Base-by-base conservation (phyloP, 2,797 vertebrate genomes). In the Acanthurus lineatus region DNA sequence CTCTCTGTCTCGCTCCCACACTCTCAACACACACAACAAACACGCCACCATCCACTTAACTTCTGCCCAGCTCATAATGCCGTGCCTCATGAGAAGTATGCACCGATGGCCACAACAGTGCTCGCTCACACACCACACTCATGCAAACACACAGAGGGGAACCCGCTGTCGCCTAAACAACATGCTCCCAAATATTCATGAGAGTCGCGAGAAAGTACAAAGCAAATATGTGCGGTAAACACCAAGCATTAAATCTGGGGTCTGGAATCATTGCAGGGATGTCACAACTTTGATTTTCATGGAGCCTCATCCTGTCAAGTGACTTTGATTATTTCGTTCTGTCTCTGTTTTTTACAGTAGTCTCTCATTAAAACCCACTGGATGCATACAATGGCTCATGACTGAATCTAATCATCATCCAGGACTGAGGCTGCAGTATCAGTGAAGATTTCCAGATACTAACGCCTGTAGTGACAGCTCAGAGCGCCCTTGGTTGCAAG, bases 181-280 rank as follows among this genome's bases (percentile, higher is more conserved):
- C 88, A 83, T 72, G 73, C 85, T 79, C 81, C 76, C 85, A 91
- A 92, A 92, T 92, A 91, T 86, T 88, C 90, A 89, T 86, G 89
- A 90, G 89, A 87, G 82, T 73, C 4, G 42, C 72, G 59, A 67
- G 75, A 85, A 75, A 54, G 73, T 91, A 91, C 89, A 94, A 93
- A 94, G 93, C 88, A 94, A 94, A 78, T 91, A 94, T 93, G 90
- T 91, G 92, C 53, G 91, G 94, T 94, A 77, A 92, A 90, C 81
- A 90, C 78, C 81, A 84, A 71, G 45, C 74, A 87, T 87, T 88
- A 91, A 89, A 89, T 89, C 66, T 79, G 73, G 71, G 81, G 83
- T 80, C 87, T 89, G 88, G 80, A 89, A 59, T 89, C 82, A 79
- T 77, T 83, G 79, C 64, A 65, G 28, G 52, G 80, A 87, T 90